Percentiles rank a stretch among this genome's conserved stretches.
Conservation (phyloP, 1,140 invertebrate genomes). For the Cryptotermes secundus region DNA sequence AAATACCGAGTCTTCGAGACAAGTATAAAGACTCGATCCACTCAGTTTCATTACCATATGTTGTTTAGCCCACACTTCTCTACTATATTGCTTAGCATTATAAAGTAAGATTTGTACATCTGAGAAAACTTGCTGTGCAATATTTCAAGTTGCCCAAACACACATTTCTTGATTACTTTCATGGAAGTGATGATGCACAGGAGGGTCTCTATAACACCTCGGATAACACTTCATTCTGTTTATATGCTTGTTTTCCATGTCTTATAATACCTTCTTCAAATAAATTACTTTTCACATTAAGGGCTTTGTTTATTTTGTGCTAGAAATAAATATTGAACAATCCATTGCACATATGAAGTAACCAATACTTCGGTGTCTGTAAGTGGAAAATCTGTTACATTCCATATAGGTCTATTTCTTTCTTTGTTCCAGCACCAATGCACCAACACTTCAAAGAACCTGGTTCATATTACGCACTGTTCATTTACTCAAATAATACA, state of each 20-base stretch:
- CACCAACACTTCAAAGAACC: background rate
- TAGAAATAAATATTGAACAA: slow-evolving; percentile 22
- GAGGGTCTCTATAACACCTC: background rate
- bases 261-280: slow-evolving; percentile 18
- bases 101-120: slow-evolving; percentile 11
- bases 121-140: background rate
- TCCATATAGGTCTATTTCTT: background rate
- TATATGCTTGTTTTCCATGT: background rate
- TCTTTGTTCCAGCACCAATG: background rate
- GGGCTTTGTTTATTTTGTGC: slow-evolving; percentile 2
- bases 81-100: background rate
- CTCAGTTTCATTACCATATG: background rate
- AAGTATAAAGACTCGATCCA: no score
- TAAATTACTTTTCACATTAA: slow-evolving; percentile 24
- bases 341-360: slow-evolving; percentile 27
- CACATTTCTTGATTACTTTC: no score
- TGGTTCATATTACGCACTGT: background rate
- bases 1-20: background rate
- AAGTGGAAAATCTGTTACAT: background rate
- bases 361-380: slow-evolving; percentile 17
- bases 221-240: background rate
- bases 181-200: no score
- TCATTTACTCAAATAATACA: background rate
- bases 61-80: background rate
- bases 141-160: background rate